Evolutionary conservation across 2,797 vertebrate species (phyloP).

Genomic region (Sebastes paucispinis): DNA sequence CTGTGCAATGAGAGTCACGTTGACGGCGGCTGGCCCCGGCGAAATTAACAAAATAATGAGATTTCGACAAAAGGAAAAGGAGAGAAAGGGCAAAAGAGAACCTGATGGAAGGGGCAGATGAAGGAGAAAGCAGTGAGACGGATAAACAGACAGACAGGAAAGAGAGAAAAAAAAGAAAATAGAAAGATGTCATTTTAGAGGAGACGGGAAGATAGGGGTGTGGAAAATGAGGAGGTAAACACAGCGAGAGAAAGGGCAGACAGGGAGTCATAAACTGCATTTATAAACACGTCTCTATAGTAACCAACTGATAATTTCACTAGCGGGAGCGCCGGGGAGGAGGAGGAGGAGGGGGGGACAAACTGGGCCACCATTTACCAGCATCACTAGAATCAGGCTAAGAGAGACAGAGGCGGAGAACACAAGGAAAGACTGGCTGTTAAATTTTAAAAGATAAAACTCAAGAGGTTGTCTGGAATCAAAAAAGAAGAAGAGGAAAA

Average conservation of each 20-base stretch:
- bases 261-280: slow-evolving; percentile 80
- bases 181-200: slow-evolving; percentile 25
- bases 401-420: slow-evolving; percentile 17
- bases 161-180: not conserved
- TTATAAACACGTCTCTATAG: slow-evolving; percentile 86
- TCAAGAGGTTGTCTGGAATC: slow-evolving; percentile 15
- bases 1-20: slow-evolving; percentile 54
- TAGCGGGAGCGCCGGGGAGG: slow-evolving; percentile 45
- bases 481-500: slow-evolving; percentile 6
- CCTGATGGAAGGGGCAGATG: slow-evolving; percentile 18
- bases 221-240: slow-evolving; percentile 61
- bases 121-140: slow-evolving; percentile 41
- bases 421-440: not conserved
- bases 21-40: slow-evolving; percentile 28
- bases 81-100: slow-evolving; percentile 31
- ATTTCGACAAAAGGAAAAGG: slow-evolving; percentile 49
- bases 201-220: slow-evolving; percentile 42
- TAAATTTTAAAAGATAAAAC: slow-evolving; percentile 11
- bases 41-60: slow-evolving; percentile 73
- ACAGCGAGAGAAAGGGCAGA: slow-evolving; percentile 68
- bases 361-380: slow-evolving; percentile 77
- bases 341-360: slow-evolving; percentile 23
- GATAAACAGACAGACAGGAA: slow-evolving; percentile 16
- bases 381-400: slow-evolving; percentile 47
- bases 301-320: slow-evolving; percentile 83